Percentiles rank a stretch among this genome's conserved stretches.
These are phyloP conservation scores for Ammospiza caudacuta DNA, from an alignment of 2,113 vertebrate genomes.

Conservation along the genomic window DNA sequence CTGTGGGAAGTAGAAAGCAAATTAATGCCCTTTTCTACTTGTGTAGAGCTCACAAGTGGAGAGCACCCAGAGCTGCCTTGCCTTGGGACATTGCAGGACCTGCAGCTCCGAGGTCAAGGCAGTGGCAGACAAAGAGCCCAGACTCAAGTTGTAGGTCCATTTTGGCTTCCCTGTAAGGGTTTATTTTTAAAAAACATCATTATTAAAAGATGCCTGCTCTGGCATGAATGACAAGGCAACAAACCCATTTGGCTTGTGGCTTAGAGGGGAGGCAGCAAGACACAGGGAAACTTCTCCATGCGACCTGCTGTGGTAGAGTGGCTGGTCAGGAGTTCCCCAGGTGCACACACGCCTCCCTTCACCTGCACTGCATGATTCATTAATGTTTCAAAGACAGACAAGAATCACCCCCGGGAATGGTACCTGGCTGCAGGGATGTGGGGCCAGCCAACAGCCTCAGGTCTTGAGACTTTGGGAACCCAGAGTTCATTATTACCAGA, in stretches of 20 bases:
- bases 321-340: not conserved
- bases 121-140: not conserved
- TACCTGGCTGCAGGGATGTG: not conserved
- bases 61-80: not conserved
- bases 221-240: not conserved
- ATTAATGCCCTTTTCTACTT: not conserved
- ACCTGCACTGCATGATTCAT: not conserved
- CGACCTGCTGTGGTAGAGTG: accelerated
- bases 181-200: constrained; percentile 38
- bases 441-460: not conserved
- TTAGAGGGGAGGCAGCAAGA: not conserved
- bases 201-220: not conserved
- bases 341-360: not conserved
- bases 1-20: not conserved
- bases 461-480: not conserved
- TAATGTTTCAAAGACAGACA: not conserved
- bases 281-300: not conserved
- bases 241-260: not conserved
- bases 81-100: not conserved
- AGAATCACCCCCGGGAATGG: not conserved
- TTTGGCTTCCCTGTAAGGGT: not conserved
- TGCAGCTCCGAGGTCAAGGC: accelerated
- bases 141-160: not conserved
- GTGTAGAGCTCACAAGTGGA: not conserved
- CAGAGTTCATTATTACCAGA: not conserved